Conservation (phyloP, 2,888 invertebrate genomes). For the Neoitamus cyanurus region DNA sequence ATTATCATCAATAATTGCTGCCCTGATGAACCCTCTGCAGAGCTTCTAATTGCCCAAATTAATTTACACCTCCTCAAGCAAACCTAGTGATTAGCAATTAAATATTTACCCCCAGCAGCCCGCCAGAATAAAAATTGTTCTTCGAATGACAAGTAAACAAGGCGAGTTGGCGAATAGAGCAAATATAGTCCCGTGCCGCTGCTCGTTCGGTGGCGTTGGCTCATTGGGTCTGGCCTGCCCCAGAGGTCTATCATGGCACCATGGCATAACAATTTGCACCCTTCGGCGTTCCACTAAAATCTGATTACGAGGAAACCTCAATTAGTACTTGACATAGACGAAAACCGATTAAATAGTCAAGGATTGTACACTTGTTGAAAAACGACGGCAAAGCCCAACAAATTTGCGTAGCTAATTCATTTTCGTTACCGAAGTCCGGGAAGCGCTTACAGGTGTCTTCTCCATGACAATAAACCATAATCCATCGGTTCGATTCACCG, state of each 20-base stretch:
- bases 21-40: not conserved
- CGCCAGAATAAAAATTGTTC: not conserved
- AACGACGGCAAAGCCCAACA: not conserved
- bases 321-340: not conserved
- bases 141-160: not conserved
- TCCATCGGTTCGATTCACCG: not conserved
- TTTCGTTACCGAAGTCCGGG: not conserved
- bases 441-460: not conserved
- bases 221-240: not conserved
- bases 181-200: not conserved
- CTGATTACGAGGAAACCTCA: not conserved
- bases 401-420: conserved; percentile 1
- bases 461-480: not conserved
- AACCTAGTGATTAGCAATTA: not conserved
- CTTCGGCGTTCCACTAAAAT: not conserved
- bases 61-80: not conserved
- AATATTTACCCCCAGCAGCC: not conserved
- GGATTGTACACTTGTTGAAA: not conserved
- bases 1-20: not conserved
- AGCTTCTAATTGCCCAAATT: not conserved
- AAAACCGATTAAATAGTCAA: not conserved
- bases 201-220: not conserved
- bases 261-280: not conserved
- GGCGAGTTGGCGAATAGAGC: not conserved
- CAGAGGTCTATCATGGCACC: not conserved